These are phyloP conservation scores for Hoplodrina ambigua DNA, from an alignment of 2,888 invertebrate species.

Conservation along the genomic window DNA sequence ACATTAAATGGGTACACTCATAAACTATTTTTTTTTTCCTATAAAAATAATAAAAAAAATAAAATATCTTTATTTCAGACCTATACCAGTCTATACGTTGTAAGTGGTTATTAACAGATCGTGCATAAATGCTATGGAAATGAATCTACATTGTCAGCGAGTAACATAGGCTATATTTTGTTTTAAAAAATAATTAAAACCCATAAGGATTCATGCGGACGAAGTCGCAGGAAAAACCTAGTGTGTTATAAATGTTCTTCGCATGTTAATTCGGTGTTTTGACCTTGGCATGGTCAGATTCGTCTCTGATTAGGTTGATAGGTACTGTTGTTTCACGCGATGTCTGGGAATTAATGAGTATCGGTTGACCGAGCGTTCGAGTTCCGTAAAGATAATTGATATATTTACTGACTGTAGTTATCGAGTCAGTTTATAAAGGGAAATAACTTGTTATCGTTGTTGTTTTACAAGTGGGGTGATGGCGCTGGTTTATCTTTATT, in stretches of 20 bases:
- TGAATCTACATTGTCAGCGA: too few species aligned
- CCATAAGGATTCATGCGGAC: too few species aligned
- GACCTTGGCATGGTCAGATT: conserved; percentile 29
- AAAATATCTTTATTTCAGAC: too few species aligned
- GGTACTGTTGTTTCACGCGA: conserved; percentile 28
- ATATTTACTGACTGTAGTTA: conserved; percentile 26
- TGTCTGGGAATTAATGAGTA: conserved; percentile 14
- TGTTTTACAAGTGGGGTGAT: conserved; percentile 11
- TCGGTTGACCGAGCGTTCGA: conserved; percentile 23
- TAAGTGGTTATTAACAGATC: too few species aligned
- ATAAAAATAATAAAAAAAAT: too few species aligned
- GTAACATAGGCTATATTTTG: too few species aligned
- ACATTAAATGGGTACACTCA: too few species aligned
- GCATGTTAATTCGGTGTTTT: conserved; percentile 31
- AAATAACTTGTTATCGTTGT: conserved; percentile 35
- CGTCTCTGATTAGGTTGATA: conserved; percentile 28
- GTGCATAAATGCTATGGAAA: too few species aligned
- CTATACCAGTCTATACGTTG: too few species aligned
- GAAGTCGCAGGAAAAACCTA: too few species aligned
- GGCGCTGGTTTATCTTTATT: conserved; percentile 6
- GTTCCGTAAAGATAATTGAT: conserved; percentile 41
- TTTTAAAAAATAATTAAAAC: too few species aligned
- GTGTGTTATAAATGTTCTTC: conserved; percentile 6
- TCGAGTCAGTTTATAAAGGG: conserved; percentile 6
- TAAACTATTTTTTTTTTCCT: too few species aligned